These are phyloP conservation scores for Urosaurus nigricauda DNA, from an alignment of 2,797 vertebrate species.

Conservation along the genomic window DNA sequence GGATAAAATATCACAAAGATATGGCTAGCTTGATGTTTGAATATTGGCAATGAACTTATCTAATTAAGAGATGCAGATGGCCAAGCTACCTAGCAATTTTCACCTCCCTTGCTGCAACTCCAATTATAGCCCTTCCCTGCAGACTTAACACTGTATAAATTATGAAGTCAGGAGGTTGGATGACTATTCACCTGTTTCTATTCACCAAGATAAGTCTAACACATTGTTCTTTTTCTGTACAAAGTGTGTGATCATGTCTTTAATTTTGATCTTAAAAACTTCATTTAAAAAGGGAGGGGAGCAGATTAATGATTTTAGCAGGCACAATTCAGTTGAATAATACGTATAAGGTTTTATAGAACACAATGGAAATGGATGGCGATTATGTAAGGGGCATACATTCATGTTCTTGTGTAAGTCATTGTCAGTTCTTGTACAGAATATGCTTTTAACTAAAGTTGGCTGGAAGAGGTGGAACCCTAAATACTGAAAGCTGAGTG, in stretches of 20 bases:
- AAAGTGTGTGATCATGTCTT: constrained; percentile 62
- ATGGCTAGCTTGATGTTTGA: constrained; percentile 74
- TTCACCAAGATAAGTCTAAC: constrained; percentile 73
- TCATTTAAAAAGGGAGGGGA: constrained; percentile 50
- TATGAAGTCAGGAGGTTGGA: constrained; percentile 75
- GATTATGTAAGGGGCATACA: neutral
- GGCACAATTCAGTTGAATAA: constrained; percentile 51
- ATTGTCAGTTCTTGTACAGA: neutral
- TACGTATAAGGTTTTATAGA: constrained; percentile 48
- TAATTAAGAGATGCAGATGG: constrained; percentile 84
- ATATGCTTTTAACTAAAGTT: neutral
- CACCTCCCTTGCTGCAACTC: constrained; percentile 79
- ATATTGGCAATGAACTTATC: constrained; percentile 74
- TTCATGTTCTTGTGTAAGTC: neutral
- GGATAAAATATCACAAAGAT: constrained; percentile 65
- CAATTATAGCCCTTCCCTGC: constrained; percentile 80
- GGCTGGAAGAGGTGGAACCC: no score
- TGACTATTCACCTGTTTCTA: constrained; percentile 78
- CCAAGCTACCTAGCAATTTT: constrained; percentile 82
- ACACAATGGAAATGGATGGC: neutral
- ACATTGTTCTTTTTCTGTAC: constrained; percentile 63
- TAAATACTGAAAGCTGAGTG: neutral
- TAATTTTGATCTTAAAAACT: constrained; percentile 62
- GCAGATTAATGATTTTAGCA: constrained; percentile 59
- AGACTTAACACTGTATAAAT: constrained; percentile 83